These are phyloP conservation scores for Macropodus opercularis DNA, from an alignment of 2,797 vertebrate species.

Conservation along the genomic window DNA sequence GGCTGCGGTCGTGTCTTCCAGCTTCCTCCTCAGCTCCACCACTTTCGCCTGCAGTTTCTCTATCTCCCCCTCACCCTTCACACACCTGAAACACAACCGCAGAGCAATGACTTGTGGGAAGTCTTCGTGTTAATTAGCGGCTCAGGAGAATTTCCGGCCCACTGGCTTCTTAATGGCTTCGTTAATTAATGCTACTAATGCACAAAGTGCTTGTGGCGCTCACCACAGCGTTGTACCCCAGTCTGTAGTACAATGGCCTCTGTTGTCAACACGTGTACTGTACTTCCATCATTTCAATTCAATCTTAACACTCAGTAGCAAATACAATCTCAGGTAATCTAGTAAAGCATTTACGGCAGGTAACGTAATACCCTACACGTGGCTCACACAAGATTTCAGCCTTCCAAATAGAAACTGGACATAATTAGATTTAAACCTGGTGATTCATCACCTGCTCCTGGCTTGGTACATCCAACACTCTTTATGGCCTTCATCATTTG, in stretches of 20 bases:
- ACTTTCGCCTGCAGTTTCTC: slow-evolving; percentile 96
- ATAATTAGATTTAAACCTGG: not conserved
- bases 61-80: slow-evolving; percentile 95
- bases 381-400: no score
- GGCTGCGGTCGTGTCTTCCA: slow-evolving; percentile 96
- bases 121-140: not conserved
- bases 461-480: not conserved
- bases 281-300: not conserved
- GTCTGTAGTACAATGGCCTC: not conserved
- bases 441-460: not conserved
- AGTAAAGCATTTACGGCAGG: not conserved
- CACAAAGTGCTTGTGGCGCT: not conserved
- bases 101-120: not conserved
- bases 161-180: not conserved
- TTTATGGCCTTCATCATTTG: slow-evolving; percentile 17
- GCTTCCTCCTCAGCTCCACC: slow-evolving; percentile 91
- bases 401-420: not conserved
- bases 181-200: slow-evolving; percentile 6
- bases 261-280: not conserved
- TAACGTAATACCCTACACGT: no score
- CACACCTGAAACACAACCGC: slow-evolving; percentile 82
- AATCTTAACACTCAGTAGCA: not conserved
- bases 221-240: no score
- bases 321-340: not conserved
- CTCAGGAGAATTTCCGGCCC: not conserved